Evolutionary conservation across 2,888 invertebrate species (phyloP), one percentile per base, ranked within the genome.

Genomic region (Mayetiola destructor): DNA sequence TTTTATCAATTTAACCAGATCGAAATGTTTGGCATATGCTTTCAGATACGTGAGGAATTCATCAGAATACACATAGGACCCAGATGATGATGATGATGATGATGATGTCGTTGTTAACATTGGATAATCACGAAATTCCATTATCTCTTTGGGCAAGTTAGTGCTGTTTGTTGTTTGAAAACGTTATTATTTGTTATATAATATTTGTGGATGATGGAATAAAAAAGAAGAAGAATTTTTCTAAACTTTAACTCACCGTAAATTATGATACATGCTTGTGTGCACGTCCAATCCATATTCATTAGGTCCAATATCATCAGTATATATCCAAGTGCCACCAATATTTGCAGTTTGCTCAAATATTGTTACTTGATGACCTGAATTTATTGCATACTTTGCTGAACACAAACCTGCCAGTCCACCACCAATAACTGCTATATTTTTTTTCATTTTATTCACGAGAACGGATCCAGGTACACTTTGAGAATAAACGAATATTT

Each of bases 291-390:
- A 75, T 0, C 88, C 89, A 67, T 83, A 80, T 66, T 81, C 76
- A 66, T 90, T 85, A 14, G 75, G 77, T 2, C 86, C 89, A 23
- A 80, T 78, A 59, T 80, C 74, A 61, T 88, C 85, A 0, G 85
- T 85, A 67, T 88, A 92, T 1, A 88, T 84, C 94, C 94, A 95
- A 20, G 92, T 92, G 23, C 94, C 94, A 12, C 94, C 94, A 35
- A 93, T 74, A 62, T 79, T 72, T 2, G 76, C 72, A 0, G 82
- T 78, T 69, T 87, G 84, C 67, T 95, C 94, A 68, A 84, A 84
- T 29, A 90, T 78, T 18, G 81, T 78, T 55, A 84, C 80, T 1
- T 73, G 70, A 42, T 77, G 65, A 54, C 72, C 73, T 36, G 67
- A 65, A 59, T 66, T 73, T 52, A 77, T 69, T 40, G 80, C 78